Percentiles rank a stretch among this genome's conserved stretches.
phyloP scores from a whole-genome alignment of 2,888 invertebrate genomes.

The Xestia sexstrigata region DNA sequence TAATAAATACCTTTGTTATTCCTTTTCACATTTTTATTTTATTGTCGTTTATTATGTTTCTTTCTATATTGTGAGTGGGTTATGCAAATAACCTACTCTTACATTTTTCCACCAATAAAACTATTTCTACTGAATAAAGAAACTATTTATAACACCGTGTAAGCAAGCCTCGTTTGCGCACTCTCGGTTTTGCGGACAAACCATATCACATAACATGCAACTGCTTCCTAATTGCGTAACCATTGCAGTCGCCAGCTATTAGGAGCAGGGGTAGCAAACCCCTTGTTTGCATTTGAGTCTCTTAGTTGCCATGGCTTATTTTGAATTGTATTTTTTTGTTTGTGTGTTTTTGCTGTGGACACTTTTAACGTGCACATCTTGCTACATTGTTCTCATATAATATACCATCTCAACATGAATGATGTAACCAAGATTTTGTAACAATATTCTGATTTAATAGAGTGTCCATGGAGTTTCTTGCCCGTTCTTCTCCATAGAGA shows the following conservation, averaged over 20 bases:
- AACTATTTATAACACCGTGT: constrained; percentile 16
- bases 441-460: too few relatives aligned
- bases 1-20: neutral
- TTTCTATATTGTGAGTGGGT: neutral
- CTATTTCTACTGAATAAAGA: constrained; percentile 7
- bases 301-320: too few relatives aligned
- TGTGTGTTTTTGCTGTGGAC: too few relatives aligned
- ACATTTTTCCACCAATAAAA: neutral
- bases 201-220: constrained; percentile 49
- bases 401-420: too few relatives aligned
- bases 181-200: constrained; percentile 10
- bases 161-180: constrained; percentile 25
- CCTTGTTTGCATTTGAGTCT: too few relatives aligned
- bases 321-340: too few relatives aligned
- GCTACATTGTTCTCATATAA: too few relatives aligned
- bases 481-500: too few relatives aligned
- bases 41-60: neutral
- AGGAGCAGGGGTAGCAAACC: constrained; percentile 28
- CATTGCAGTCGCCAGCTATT: constrained; percentile 54
- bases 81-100: neutral
- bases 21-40: neutral
- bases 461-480: too few relatives aligned
- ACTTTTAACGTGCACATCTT: too few relatives aligned
- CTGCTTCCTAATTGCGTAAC: constrained; percentile 60
- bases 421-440: too few relatives aligned